Evolutionary conservation across 2,888 invertebrate genomes (phyloP), one percentile per base, ranked within the genome.

Genomic region (Ornithoptera priamus): DNA sequence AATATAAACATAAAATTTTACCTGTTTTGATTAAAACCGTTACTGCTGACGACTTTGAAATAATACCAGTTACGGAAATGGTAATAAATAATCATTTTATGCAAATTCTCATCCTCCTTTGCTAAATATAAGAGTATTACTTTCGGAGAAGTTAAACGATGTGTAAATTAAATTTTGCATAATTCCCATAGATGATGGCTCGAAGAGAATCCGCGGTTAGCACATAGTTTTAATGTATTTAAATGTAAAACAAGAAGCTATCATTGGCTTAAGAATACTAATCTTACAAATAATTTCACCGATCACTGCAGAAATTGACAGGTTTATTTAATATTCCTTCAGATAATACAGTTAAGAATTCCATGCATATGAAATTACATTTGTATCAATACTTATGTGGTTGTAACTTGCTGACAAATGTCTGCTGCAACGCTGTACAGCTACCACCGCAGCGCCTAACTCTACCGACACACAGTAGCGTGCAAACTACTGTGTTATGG

Each of bases 71-170:
- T 56, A 39, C 56, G 22, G 53, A 67, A 68, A 80, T 78, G 74
- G 78, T 84, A 83, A 86, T 85, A 86, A 82, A 84, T 88, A 83
- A 85, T 84, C 83, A 81, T 84, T 85, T 85, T 85, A 88, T 87
- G 88, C 83, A 87, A 87, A 88, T 85, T 72, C 75, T 24, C 71
- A 68, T 68, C 75, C 75, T 77, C 79, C 75, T 80, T 77, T 75
- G 61, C 73, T 75, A 73, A 73, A 76, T 74, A 81, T 84, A 78
- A 76, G 83, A 83, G 77, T 67, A 61, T 63, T 17, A 69, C 36
- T 30, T 59, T 50, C 30, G 42, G 57, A 24, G 62, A 66, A 60
- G 36, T 58, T n/a, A 62, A 62, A 65, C 65, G 50, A 66, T 66
- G 66, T 66, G 65, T 66, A 59, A 70, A 69, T 65, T 46, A 36